Evolutionary conservation across 2,797 vertebrate genomes (phyloP).

Genomic region (Myripristis jacobus): DNA sequence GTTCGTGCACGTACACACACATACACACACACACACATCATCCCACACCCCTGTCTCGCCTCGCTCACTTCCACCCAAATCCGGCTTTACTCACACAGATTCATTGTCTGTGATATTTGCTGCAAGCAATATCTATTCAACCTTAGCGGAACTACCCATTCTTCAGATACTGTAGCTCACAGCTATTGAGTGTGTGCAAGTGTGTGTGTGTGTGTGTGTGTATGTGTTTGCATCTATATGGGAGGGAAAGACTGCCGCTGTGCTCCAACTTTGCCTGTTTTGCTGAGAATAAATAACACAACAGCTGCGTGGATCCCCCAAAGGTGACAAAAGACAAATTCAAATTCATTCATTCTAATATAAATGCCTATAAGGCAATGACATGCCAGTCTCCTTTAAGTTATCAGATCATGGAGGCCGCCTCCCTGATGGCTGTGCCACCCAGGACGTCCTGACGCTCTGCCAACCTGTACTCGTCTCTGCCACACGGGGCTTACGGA

Average conservation of each 20-base stretch:
- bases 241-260: background rate
- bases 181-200: constrained; percentile 19
- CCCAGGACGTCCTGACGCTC: constrained; percentile 44
- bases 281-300: constrained; percentile 14
- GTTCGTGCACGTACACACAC: constrained; percentile 18
- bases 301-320: constrained; percentile 10
- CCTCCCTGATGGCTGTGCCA: constrained; percentile 46
- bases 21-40: background rate
- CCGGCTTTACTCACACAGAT: constrained; percentile 47
- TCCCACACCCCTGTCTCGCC: constrained; percentile 32
- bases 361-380: background rate
- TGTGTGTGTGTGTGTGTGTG: constrained; percentile 6
- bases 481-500: constrained; percentile 27
- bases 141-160: constrained; percentile 37
- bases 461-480: constrained; percentile 35
- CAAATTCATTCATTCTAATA: no score
- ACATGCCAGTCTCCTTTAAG: constrained; percentile 18
- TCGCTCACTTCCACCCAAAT: constrained; percentile 47
- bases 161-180: constrained; percentile 46
- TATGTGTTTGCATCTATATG: constrained; percentile 4
- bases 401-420: constrained; percentile 15
- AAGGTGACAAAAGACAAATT: constrained; percentile 26
- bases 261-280: background rate
- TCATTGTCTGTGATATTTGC: constrained; percentile 53
- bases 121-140: constrained; percentile 38